Evolutionary conservation across 2,888 invertebrate species (phyloP).

Genomic region (Melangyna quadrimaculata): DNA sequence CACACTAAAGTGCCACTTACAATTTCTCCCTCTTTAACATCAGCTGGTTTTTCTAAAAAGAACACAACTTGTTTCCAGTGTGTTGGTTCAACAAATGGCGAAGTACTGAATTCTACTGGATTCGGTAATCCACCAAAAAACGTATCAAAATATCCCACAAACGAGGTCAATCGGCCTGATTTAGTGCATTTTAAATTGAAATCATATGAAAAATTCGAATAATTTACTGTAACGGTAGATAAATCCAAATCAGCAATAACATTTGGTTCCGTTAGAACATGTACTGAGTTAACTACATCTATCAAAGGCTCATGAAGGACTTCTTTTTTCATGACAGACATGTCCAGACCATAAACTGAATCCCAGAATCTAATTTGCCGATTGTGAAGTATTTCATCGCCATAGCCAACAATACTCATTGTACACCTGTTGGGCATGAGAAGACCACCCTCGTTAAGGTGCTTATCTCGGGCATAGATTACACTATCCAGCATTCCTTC

Average conservation of each 20-base stretch:
- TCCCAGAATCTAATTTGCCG: conserved; percentile 93
- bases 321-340: conserved; percentile 94
- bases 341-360: conserved; percentile 95
- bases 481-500: conserved; percentile 98
- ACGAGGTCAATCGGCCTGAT: conserved; percentile 88
- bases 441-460: conserved; percentile 88
- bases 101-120: conserved; percentile 85
- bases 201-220: conserved; percentile 87
- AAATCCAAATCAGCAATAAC: conserved; percentile 89
- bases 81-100: conserved; percentile 85
- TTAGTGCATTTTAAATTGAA: conserved; percentile 86
- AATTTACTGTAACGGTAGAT: conserved; percentile 86
- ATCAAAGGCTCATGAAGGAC: conserved; percentile 90
- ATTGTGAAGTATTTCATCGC: conserved; percentile 88
- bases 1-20: conserved; percentile 88
- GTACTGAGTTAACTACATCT: conserved; percentile 83
- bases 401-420: conserved; percentile 90
- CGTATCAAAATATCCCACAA: conserved; percentile 96
- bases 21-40: conserved; percentile 86
- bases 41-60: conserved; percentile 88
- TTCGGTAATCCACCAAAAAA: conserved; percentile 88
- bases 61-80: conserved; percentile 94
- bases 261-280: conserved; percentile 86
- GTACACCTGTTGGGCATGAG: conserved; percentile 93
- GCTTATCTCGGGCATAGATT: conserved; percentile 92